Percentiles rank a stretch among this genome's conserved stretches.
Conservation (phyloP, 2,113 vertebrate species). For the Cebidichthys violaceus region DNA sequence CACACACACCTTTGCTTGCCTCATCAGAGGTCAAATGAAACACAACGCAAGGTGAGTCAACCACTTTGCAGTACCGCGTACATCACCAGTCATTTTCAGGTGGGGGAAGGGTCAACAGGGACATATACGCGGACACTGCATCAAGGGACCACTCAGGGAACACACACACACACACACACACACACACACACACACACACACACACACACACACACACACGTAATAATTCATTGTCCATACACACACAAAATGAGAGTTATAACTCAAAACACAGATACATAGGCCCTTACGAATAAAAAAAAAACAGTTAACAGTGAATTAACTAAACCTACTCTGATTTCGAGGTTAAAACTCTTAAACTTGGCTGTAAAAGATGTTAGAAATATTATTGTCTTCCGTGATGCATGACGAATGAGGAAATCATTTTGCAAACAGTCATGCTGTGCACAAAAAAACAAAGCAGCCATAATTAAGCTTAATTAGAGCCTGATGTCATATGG, state of each 20-base stretch:
- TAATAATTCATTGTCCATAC: constrained; percentile 9
- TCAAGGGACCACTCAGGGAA: constrained; percentile 35
- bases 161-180: constrained; percentile 15
- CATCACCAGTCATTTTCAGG: constrained; percentile 67
- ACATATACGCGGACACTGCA: constrained; percentile 50
- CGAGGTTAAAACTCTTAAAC: neutral
- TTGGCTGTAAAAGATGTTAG: neutral
- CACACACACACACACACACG: constrained; percentile 23
- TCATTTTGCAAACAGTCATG: constrained; percentile 51
- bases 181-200: constrained; percentile 12
- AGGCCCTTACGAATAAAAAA: neutral
- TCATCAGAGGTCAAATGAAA: constrained; percentile 71
- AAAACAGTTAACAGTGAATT: neutral
- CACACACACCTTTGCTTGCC: constrained; percentile 29
- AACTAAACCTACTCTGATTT: neutral
- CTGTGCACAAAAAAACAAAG: constrained; percentile 46
- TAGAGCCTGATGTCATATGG: constrained; percentile 47
- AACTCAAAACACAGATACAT: constrained; percentile 15
- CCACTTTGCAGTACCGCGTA: constrained; percentile 67
- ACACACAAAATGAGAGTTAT: constrained; percentile 13
- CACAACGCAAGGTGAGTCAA: constrained; percentile 73
- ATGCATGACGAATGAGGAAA: constrained; percentile 49
- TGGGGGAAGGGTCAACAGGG: constrained; percentile 48
- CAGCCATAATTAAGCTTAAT: constrained; percentile 56
- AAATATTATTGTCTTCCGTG: constrained; percentile 15